Evolutionary conservation across 2,888 invertebrate species (phyloP).

Genomic region (Tachina fera): DNA sequence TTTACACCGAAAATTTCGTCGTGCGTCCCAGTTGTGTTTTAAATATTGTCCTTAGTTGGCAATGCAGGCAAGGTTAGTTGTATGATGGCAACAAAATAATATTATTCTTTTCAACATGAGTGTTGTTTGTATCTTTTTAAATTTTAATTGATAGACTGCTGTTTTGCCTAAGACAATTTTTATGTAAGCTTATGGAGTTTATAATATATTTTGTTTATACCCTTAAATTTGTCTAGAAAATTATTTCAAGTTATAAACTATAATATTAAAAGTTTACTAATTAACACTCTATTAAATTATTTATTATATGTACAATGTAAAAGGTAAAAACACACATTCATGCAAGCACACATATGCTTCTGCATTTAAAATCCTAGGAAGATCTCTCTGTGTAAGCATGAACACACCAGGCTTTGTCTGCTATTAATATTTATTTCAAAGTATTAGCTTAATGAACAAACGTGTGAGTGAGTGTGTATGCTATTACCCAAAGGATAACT

Average conservation of each 20-base stretch:
- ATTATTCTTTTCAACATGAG: no score
- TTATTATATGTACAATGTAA: conserved; percentile 22
- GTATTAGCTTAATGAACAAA: conserved; percentile 48
- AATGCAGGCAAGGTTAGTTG: no score
- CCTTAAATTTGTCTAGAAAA: not conserved
- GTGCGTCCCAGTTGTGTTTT: no score
- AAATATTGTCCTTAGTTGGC: no score
- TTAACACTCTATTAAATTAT: conserved; percentile 59
- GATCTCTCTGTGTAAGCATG: not conserved
- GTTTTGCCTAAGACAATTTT: not conserved
- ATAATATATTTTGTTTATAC: no score
- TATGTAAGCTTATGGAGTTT: not conserved
- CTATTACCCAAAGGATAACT: conserved; percentile 56
- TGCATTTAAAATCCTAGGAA: not conserved
- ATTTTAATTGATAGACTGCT: not conserved
- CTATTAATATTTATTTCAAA: not conserved
- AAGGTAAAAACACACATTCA: not conserved
- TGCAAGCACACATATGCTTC: not conserved
- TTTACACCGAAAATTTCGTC: no score
- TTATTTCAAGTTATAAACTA: conserved; percentile 12
- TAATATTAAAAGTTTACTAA: conserved; percentile 54
- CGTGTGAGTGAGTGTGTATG: conserved; percentile 23
- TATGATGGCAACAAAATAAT: no score
- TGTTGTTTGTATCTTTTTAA: no score
- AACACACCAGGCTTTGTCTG: not conserved